These are phyloP conservation scores for Gymnocheta viridis DNA, from an alignment of 2,888 invertebrate genomes.

Conservation along the genomic window DNA sequence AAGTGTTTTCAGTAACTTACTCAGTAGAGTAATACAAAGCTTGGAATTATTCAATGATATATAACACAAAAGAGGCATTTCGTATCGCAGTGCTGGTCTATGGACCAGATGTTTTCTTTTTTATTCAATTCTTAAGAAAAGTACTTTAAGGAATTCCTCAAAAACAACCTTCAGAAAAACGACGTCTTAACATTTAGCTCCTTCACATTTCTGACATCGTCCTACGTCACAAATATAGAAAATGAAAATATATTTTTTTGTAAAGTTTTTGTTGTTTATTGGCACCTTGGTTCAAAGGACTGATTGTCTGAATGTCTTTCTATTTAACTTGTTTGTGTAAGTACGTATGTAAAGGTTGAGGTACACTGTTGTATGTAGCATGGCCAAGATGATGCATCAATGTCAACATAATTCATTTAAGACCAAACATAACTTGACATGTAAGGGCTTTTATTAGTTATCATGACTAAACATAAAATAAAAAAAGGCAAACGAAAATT, in stretches of 20 bases:
- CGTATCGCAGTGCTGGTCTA: too few relatives aligned
- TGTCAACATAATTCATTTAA: conserved; percentile 70
- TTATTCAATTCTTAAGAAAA: too few relatives aligned
- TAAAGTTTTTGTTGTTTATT: conserved; percentile 63
- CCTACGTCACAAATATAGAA: neutral
- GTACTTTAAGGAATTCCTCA: too few relatives aligned
- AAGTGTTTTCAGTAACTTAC: too few relatives aligned
- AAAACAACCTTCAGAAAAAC: neutral
- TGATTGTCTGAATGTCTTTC: conserved; percentile 42
- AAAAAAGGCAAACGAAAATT: neutral
- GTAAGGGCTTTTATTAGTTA: conserved; percentile 65
- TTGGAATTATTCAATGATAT: too few relatives aligned
- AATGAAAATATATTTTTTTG: conserved; percentile 48
- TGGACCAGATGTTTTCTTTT: too few relatives aligned
- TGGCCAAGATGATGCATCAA: conserved; percentile 68
- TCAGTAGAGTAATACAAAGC: too few relatives aligned
- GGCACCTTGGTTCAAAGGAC: conserved; percentile 62
- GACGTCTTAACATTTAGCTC: neutral
- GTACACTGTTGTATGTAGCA: conserved; percentile 41
- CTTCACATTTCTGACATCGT: conserved; percentile 7
- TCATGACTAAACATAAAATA: conserved; percentile 58
- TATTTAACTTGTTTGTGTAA: neutral
- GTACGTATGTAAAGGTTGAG: neutral
- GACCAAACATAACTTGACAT: conserved; percentile 62
- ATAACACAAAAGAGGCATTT: too few relatives aligned